Base-by-base conservation (phyloP, 2,888 invertebrate genomes). In the Malacosoma neustria region DNA sequence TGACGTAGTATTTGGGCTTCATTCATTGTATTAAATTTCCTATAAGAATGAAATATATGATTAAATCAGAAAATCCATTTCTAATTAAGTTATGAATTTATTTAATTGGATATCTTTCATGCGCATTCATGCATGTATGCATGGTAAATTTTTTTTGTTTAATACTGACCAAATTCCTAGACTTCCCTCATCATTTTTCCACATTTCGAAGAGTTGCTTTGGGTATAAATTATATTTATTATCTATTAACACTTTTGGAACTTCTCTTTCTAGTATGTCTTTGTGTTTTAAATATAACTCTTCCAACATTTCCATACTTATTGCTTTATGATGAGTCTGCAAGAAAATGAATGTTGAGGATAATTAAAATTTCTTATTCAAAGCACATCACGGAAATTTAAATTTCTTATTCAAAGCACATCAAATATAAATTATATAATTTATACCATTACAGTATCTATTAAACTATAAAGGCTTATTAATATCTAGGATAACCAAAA, bases 1-100 rank as follows among this genome's bases (percentile, higher is more conserved):
- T 89, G 89, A 11, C 96, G 86, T 7, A 96, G 59, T 34, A 91
- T 61, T 60, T 93, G 89, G 33, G 92, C 93, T 15, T 91, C 88
- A 57, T 88, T 85, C 88, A 95, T 92, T 41, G 91, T 90, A 69
- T 93, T 94, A 35, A 95, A 89, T 67, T 92, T 90, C 95, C 93
- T 93, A 48, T n/a, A 5, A 22, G 9, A 22, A 22, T 22, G 9
- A 22, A 1, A 22, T 29, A 30, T 11, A 30, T 6, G 31, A 42
- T 37, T 38, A n/a, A 9, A n/a, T 4, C 14, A 13, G 4, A 9
- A 4, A n/a, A 13, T n/a, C n/a, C n/a, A n/a, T n/a, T n/a, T n/a
- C n/a, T n/a, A n/a, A n/a, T n/a, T n/a, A n/a, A n/a, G n/a, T n/a
- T n/a, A n/a, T n/a, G n/a, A n/a, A n/a, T n/a, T n/a, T n/a, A n/a